Base-by-base conservation (phyloP, 2,888 invertebrate genomes). In the Pseudoips prasinana region DNA sequence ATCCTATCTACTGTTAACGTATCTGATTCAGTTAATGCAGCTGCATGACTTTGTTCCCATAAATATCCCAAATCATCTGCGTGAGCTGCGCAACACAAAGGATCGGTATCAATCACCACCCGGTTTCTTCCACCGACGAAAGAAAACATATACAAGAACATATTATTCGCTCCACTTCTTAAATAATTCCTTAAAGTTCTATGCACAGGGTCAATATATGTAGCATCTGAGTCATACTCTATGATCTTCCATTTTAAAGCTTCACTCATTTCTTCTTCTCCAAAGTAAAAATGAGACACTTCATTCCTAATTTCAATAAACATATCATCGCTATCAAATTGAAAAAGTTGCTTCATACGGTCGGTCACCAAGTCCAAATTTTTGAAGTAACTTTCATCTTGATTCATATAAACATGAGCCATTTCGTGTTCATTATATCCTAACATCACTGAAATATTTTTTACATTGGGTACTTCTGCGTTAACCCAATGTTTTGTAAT, bases 141-240 rank as follows among this genome's bases (percentile, higher is more conserved):
- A n/a, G 68, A 54, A 53, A 83, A 83, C 44, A 76, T 42, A 11
- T 81, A 82, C 8, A 70, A 68, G 29, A 57, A 83, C 8, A 82
- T 61, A 2, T 56, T 32, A 0, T 45, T 40, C 1, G 62, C 66
- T 5, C 44, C 51, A 25, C 44, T 61, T 0, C 58, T 48, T 1
- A 72, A 31, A 42, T 56, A 75, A 25, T 61, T 69, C 2, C 40
- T 32, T 1, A 80, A 55, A 28, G 54, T 63, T 40, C 71, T 62
- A 8, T 71, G 64, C 1, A 55, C 39, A 0, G 80, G 73, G 42
- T 75, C 54, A 8, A 41, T 54, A 25, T 64, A 81, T 6, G 47
- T 47, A 5, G 60, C 66, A 49, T 82, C 83, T 0, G 78, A 71
- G 33, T 64, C 56, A 24, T 74, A 77, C 7, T 74, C 40, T 1